Evolutionary conservation across 2,797 vertebrate genomes (phyloP).

Genomic region (Trematomus bernacchii): DNA sequence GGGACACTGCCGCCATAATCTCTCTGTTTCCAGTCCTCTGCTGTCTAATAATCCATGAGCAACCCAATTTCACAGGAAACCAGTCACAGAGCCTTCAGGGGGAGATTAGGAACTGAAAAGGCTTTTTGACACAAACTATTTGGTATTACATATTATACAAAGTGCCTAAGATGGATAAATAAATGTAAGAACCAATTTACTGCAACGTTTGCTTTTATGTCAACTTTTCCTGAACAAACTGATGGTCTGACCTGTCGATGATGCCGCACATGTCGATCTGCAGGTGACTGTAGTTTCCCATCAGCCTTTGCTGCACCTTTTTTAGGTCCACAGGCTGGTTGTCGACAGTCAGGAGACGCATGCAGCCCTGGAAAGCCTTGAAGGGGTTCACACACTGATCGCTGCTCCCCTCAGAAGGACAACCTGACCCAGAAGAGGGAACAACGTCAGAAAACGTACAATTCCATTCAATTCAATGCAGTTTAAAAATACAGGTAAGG

Average conservation of each 20-base stretch:
- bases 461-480: too few relatives aligned
- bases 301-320: slow-evolving; percentile 87
- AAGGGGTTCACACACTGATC: slow-evolving; percentile 86
- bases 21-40: slow-evolving; percentile 15
- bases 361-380: slow-evolving; percentile 91
- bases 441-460: neutral
- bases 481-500: too few relatives aligned
- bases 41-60: slow-evolving; percentile 44
- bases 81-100: slow-evolving; percentile 9
- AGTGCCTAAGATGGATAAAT: neutral
- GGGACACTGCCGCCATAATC: slow-evolving; percentile 12
- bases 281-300: slow-evolving; percentile 92
- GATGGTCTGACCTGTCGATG: slow-evolving; percentile 88
- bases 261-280: slow-evolving; percentile 94
- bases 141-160: too few relatives aligned
- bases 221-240: neutral
- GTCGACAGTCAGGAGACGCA: slow-evolving; percentile 87
- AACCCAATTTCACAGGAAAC: slow-evolving; percentile 34
- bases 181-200: neutral
- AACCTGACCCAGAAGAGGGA: slow-evolving; percentile 81
- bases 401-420: slow-evolving; percentile 80
- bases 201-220: neutral
- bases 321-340: slow-evolving; percentile 87
- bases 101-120: slow-evolving; percentile 21
- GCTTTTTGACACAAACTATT: neutral